Evolutionary conservation across 2,888 invertebrate genomes (phyloP).

Genomic region (Archips crataeganus): DNA sequence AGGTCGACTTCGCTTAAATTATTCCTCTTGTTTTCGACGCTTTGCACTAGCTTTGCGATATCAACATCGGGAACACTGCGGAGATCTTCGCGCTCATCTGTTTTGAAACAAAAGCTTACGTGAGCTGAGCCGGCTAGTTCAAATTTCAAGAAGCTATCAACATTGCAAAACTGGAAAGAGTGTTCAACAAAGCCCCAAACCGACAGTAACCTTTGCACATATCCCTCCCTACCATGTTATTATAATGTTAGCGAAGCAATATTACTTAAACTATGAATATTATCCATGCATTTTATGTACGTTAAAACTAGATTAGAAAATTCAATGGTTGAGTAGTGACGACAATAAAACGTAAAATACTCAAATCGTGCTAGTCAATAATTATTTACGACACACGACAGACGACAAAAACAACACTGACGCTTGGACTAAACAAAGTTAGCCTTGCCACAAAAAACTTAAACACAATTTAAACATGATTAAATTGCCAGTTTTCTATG

Average conservation of each 20-base stretch:
- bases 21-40: slow-evolving; percentile 69
- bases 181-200: neutral
- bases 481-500: too few relatives aligned
- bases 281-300: neutral
- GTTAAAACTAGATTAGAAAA: neutral
- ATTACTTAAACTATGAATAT: neutral
- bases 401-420: slow-evolving; percentile 6
- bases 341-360: neutral
- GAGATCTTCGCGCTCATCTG: slow-evolving; percentile 81
- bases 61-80: slow-evolving; percentile 79
- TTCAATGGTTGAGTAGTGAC: neutral
- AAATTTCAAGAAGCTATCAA: neutral
- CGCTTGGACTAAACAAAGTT: slow-evolving; percentile 1
- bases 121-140: neutral
- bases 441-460: too few relatives aligned
- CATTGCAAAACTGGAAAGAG: neutral
- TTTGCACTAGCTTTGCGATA: slow-evolving; percentile 77
- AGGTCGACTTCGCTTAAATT: slow-evolving; percentile 73
- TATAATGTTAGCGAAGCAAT: neutral
- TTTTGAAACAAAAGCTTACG: slow-evolving; percentile 26
- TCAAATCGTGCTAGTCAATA: neutral
- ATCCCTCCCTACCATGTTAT: too few relatives aligned
- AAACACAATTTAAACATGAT: too few relatives aligned
- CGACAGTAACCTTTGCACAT: neutral
- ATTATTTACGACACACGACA: neutral